Base-by-base conservation (phyloP, 2,888 invertebrate genomes). In the Eulithis testata region DNA sequence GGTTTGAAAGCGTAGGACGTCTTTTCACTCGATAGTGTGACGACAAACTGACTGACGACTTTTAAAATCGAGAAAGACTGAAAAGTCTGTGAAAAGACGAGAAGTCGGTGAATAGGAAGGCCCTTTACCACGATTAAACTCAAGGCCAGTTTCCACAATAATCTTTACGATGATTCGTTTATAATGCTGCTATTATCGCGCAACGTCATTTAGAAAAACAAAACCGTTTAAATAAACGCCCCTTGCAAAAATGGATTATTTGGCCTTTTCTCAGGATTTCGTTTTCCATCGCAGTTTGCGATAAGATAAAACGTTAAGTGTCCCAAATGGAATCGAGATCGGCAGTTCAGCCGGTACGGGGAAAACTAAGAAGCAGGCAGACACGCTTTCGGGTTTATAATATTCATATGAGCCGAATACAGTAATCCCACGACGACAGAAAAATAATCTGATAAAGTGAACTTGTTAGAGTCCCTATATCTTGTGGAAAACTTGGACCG, bases 371-470 rank as follows among this genome's bases (percentile, higher is more conserved):
- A 31, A 31, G 6, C 5, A 44, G 44, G 11, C 45, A 12, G 6
- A 45, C n/a, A 12, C n/a, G 12, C 45, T 12, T 45, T 45, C 45
- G 12, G 12, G 6, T 45, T 45, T 45, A 45, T 12, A 45, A 9
- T 12, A 45, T 45, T 45, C 5, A 45, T 7, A 14, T 66, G 63
- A 68, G 66, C 69, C 62, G 72, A 73, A 66, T 68, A 72, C 70
- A 76, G 71, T 73, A 73, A 73, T 73, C 71, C 70, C 55, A 51
- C 50, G 21, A 50, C 62, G 71, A 73, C 72, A 72, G 67, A 75
- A 76, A 76, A 71, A 69, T 75, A 69, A 73, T 79, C 73, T 68
- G 73, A 73, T 74, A 70, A 73, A 76, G 75, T 71, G 69, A 73
- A 59, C 60, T 59, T 69, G 36, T 51, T 75, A 69, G 65, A 37